Evolutionary conservation across 2,797 vertebrate genomes (phyloP).

Genomic region (Muscicapa comitata): DNA sequence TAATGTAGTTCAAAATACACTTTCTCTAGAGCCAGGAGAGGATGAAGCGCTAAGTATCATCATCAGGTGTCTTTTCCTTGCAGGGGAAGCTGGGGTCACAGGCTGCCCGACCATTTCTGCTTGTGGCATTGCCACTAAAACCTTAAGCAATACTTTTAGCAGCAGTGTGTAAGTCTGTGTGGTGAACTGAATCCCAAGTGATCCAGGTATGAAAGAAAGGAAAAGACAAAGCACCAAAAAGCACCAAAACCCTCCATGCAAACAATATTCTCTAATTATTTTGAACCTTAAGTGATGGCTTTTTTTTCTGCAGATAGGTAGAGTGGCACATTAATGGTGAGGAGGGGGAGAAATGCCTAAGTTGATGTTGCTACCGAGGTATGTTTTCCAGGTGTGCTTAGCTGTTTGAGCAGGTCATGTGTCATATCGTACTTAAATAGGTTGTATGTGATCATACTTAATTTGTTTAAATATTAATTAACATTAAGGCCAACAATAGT

Average conservation of each 20-base stretch:
- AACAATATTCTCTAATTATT: background rate
- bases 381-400: background rate
- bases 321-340: background rate
- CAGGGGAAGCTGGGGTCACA: background rate
- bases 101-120: background rate
- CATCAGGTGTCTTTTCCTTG: background rate
- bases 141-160: background rate
- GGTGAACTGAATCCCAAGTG: background rate
- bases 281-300: background rate
- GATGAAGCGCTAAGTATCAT: background rate
- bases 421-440: background rate
- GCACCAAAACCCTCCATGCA: background rate
- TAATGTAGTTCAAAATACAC: background rate
- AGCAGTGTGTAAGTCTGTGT: background rate
- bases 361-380: background rate
- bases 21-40: background rate
- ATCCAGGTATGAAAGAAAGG: background rate
- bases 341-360: background rate
- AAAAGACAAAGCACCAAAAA: rapidly evolving
- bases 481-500: background rate
- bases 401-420: background rate
- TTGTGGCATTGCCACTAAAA: background rate
- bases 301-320: background rate
- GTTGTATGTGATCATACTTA: background rate
- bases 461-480: background rate